Conservation (phyloP, 2,888 invertebrate genomes). For the Neria commutata region DNA sequence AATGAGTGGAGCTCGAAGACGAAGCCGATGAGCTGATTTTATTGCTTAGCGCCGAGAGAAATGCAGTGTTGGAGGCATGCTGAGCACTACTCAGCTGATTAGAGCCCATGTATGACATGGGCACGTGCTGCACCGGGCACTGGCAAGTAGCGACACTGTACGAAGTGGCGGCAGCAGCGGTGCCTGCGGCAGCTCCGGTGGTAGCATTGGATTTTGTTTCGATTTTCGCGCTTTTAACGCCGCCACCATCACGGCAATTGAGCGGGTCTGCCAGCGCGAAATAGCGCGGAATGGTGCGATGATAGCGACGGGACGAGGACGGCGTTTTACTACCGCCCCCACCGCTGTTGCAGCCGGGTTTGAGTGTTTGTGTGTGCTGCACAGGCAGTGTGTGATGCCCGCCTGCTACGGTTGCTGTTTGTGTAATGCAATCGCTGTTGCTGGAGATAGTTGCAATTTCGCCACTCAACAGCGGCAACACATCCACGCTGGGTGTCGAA, state of each 20-base stretch:
- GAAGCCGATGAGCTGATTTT: conserved; percentile 36
- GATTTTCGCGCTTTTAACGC: conserved; percentile 15
- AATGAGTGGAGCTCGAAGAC: neutral
- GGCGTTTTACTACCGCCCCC: conserved; percentile 48
- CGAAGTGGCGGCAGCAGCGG: conserved; percentile 13
- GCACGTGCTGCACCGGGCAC: conserved; percentile 62
- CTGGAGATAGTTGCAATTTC: conserved; percentile 47
- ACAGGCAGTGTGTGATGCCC: conserved; percentile 36
- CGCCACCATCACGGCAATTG: conserved; percentile 16
- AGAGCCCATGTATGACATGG: conserved; percentile 62
- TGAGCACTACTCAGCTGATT: conserved; percentile 50
- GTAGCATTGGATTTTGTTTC: conserved; percentile 20
- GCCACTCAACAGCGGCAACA: conserved; percentile 35
- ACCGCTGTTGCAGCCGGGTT: conserved; percentile 21
- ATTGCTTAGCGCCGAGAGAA: conserved; percentile 47
- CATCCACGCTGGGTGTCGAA: conserved; percentile 47
- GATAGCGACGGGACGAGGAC: conserved; percentile 59
- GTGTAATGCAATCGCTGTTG: conserved; percentile 40
- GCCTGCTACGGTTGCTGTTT: conserved; percentile 31
- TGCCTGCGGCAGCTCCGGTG: conserved; percentile 11
- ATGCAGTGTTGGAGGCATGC: conserved; percentile 43
- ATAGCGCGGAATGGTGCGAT: conserved; percentile 62
- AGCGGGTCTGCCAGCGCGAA: conserved; percentile 59
- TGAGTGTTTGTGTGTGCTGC: conserved; percentile 37
- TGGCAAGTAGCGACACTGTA: conserved; percentile 62